Evolutionary conservation across 2,888 invertebrate genomes (phyloP).

Genomic region (Mythimna ferrago): DNA sequence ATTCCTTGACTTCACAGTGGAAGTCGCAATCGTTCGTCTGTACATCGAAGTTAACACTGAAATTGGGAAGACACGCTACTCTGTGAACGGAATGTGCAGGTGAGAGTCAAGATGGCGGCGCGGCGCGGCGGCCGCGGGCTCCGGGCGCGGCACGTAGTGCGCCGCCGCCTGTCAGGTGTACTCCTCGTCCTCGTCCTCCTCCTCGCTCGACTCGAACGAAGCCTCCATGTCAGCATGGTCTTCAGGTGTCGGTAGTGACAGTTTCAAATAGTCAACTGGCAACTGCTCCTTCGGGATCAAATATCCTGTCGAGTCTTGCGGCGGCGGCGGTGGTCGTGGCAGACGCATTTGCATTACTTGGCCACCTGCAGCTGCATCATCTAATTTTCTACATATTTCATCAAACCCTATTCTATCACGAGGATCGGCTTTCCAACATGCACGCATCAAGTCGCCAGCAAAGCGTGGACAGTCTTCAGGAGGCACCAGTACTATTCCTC

Average conservation of each 20-base stretch:
- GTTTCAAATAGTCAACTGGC: conserved; percentile 90
- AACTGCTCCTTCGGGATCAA: conserved; percentile 91
- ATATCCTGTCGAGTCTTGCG: conserved; percentile 93
- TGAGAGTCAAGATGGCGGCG: conserved; percentile 61
- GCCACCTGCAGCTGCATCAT: conserved; percentile 83
- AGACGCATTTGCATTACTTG: conserved; percentile 77
- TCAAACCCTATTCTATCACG: conserved; percentile 94
- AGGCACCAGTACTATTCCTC: conserved; percentile 94
- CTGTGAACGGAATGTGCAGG: conserved; percentile 80
- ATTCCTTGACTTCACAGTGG: conserved; percentile 43
- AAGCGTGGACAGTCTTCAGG: conserved; percentile 94
- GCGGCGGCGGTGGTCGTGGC: conserved; percentile 89
- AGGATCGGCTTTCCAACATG: conserved; percentile 96
- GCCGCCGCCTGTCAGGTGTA: conserved; percentile 82
- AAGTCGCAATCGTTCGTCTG: conserved; percentile 33
- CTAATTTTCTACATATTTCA: conserved; percentile 92
- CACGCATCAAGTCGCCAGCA: conserved; percentile 94
- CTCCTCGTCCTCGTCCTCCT: conserved; percentile 82
- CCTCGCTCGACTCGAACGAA: conserved; percentile 82
- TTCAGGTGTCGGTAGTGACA: conserved; percentile 76
- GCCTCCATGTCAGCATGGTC: conserved; percentile 75
- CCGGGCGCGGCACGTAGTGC: conserved; percentile 79
- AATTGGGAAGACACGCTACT: conserved; percentile 68
- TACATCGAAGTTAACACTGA: conserved; percentile 69
- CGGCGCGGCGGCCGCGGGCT: conserved; percentile 68